These are phyloP conservation scores for Rhadinocentrus ornatus DNA, from an alignment of 2,797 vertebrate genomes.

Conservation along the genomic window DNA sequence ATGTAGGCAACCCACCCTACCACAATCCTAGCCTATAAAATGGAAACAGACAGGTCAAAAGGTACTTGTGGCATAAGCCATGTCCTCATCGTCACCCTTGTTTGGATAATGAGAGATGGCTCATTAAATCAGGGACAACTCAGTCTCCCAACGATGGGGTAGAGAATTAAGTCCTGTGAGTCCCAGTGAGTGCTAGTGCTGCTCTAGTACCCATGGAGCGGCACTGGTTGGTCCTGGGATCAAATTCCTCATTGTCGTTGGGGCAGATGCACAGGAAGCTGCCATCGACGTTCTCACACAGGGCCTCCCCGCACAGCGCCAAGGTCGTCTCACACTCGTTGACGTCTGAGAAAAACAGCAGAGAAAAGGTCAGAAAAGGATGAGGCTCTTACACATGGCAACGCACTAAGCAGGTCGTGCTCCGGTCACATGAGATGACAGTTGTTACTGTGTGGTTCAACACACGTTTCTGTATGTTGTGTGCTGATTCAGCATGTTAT, in stretches of 20 bases:
- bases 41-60: conserved; percentile 64
- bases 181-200: conserved; percentile 62
- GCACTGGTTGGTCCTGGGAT: conserved; percentile 81
- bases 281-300: conserved; percentile 85
- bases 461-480: not conserved
- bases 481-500: not conserved
- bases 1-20: conserved; percentile 55
- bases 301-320: conserved; percentile 80
- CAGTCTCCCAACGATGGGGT: conserved; percentile 65
- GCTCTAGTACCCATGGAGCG: conserved; percentile 78
- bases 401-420: not conserved
- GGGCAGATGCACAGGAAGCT: conserved; percentile 88
- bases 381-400: conserved; percentile 38
- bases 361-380: conserved; percentile 52
- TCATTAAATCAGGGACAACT: conserved; percentile 80
- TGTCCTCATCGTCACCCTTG: conserved; percentile 70
- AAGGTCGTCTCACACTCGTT: conserved; percentile 84
- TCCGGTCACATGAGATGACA: not conserved
- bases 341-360: conserved; percentile 74
- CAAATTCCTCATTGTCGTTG: conserved; percentile 85
- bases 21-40: conserved; percentile 53
- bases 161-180: conserved; percentile 70
- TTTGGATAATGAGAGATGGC: conserved; percentile 78
- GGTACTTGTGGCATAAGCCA: conserved; percentile 54
- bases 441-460: not conserved